Evolutionary conservation across 2,113 vertebrate genomes (phyloP), one percentile per base, ranked within the genome.

Genomic region (Catharus minimus): DNA sequence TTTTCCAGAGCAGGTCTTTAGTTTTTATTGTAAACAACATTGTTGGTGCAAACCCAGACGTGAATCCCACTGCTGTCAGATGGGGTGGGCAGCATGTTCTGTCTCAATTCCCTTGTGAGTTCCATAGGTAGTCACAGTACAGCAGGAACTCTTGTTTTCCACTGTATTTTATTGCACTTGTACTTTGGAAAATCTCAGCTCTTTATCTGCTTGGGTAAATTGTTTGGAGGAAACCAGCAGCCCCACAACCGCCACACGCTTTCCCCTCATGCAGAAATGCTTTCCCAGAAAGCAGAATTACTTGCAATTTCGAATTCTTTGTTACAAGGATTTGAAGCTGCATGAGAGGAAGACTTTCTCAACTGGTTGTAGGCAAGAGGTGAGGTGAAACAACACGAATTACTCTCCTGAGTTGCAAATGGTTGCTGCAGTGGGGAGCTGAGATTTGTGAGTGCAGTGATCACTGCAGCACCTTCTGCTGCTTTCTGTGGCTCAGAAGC

Each of bases 141-240:
- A 47, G 64, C 67, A 86, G 50, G 8, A 95, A 15, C 47, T 60
- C 47, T 64, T 46, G n/a, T 43, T 93, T 91, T 74, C 26, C n/a
- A 62, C 44, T 7, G 21, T 7, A n/a, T 64, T 86, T 88, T 77
- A 80, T 72, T 67, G n/a, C 32, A 67, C 55, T 60, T 75, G 30
- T 53, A 67, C 58, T 88, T 67, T 67, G 20, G 49, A 84, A 86
- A 52, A 72, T 38, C 74, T 41, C 69, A 49, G 83, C 32, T 60
- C 65, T 33, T 83, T 64, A 88, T 52, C 68, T 62, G 60, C 46
- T 56, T 28, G 55, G 50, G 61, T 61, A 67, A 82, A 75, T 24
- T 17, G 32, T 43, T 68, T 60, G 52, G 41, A 88, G 84, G 66
- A 78, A 78, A n/a, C 23, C 39, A 67, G 30, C 52, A 89, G 50